Evolutionary conservation across 2,888 invertebrate genomes (phyloP).

Genomic region (Apodemia zela): DNA sequence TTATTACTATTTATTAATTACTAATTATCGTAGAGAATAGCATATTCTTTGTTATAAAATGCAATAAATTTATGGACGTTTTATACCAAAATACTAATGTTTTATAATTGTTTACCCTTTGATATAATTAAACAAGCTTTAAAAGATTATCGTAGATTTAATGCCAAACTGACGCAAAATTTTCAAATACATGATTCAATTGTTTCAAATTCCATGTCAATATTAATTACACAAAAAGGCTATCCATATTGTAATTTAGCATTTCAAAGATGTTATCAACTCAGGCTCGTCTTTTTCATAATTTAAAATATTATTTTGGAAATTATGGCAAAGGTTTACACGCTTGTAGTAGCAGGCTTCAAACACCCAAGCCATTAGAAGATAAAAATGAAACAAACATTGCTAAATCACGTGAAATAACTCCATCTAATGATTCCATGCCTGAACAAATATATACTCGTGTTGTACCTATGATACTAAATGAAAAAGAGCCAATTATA

Average conservation of each 20-base stretch:
- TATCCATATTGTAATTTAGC: conserved; percentile 8
- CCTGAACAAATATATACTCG: conserved; percentile 46
- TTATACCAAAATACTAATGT: too few species aligned
- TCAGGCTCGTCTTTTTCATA: conserved; percentile 10
- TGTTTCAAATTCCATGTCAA: conserved; percentile 8
- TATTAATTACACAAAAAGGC: neutral
- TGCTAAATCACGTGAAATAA: neutral
- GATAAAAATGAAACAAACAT: neutral
- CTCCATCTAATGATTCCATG: neutral
- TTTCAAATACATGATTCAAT: neutral
- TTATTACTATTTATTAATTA: too few species aligned
- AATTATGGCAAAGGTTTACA: conserved; percentile 37
- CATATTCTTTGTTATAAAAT: too few species aligned
- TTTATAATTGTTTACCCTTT: too few species aligned
- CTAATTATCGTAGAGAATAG: too few species aligned
- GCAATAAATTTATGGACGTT: too few species aligned
- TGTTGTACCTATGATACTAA: conserved; percentile 53
- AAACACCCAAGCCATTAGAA: conserved; percentile 42
- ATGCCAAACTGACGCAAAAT: neutral
- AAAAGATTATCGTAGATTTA: too few species aligned
- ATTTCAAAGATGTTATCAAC: conserved; percentile 20
- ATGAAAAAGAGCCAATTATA: conserved; percentile 52
- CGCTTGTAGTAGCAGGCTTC: conserved; percentile 34
- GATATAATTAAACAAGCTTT: too few species aligned
- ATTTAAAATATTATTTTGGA: conserved; percentile 31